These are phyloP conservation scores for Exephanes ischioxanthus DNA, from an alignment of 2,888 invertebrate species.

Conservation along the genomic window DNA sequence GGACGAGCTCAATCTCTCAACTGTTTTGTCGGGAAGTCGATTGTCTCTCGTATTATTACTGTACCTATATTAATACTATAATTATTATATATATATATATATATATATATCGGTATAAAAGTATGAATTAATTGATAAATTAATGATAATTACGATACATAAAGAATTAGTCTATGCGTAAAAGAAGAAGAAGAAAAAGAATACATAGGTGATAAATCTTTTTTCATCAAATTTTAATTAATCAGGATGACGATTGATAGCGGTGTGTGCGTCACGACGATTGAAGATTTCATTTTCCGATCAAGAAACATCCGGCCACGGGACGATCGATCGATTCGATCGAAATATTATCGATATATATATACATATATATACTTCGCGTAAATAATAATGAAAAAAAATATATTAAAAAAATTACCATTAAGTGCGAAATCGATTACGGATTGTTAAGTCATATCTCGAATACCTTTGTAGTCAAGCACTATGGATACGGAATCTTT, in stretches of 20 bases:
- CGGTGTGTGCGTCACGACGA: conserved; percentile 38
- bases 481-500: conserved; percentile 15
- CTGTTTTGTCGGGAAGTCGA: conserved; percentile 47
- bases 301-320: background rate
- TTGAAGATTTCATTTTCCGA: conserved; percentile 23
- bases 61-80: conserved; percentile 33
- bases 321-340: conserved; percentile 69
- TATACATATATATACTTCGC: background rate
- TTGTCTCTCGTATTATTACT: conserved; percentile 60
- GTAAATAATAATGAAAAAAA: conserved; percentile 1
- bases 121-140: conserved; percentile 64
- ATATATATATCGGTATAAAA: conserved; percentile 57
- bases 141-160: conserved; percentile 67
- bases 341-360: background rate
- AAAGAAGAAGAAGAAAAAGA: conserved; percentile 46
- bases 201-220: conserved; percentile 68
- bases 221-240: conserved; percentile 74
- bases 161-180: conserved; percentile 43
- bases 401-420: background rate
- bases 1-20: conserved; percentile 40
- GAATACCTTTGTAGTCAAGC: conserved; percentile 50
- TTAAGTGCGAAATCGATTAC: conserved; percentile 42
- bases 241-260: conserved; percentile 35
- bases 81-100: conserved; percentile 33
- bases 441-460: conserved; percentile 62